Base-by-base conservation (phyloP, 2,888 invertebrate species). In the Himalopsyche kuldschensis region DNA sequence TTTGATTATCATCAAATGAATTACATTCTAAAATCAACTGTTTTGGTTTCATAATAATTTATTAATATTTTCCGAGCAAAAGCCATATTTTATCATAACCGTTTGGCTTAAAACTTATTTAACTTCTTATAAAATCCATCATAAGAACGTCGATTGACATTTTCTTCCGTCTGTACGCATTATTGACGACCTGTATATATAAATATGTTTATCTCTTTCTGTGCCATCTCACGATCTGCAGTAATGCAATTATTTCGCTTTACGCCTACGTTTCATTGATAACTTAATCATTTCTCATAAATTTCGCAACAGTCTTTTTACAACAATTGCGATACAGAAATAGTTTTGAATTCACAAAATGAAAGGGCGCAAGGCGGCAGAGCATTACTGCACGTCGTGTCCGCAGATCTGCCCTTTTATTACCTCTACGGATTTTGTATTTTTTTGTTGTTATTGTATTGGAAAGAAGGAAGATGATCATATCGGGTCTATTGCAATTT, bases 371-470 rank as follows among this genome's bases (percentile, higher is more conserved):
- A 31, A 31, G 27, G 75, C 35, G 24, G 10, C 20, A 24, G 48
- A 15, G 47, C 17, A 32, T 46, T 76, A 10, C 76, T 32, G 20
- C n/a, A 48, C 32, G 35, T 78, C 75, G 80, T 75, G 77, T 20
- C 82, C 47, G 20, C 80, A 41, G 82, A 78, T 78, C 80, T 79
- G 47, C 69, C 48, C 77, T 48, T 84, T 77, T 55, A 84, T 84
- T 85, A 85, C 84, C 85, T 84, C 85, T 84, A 77, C 20, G 35
- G 4, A 32, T 69, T 30, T 82, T 78, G 55, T 80, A 69, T 82
- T 82, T 20, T 79, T 46, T 69, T 69, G 69, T 69, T 69, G 20
- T 4, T 80, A 63, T 80, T 77, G 84, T 82, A 31, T 76, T n/a
- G 82, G 84, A 84, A 84, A 82, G 82, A 82, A 84, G 82, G 82